Evolutionary conservation across 2,797 vertebrate genomes (phyloP), one percentile per base, ranked within the genome.

Genomic region (Gallinago stenura): DNA sequence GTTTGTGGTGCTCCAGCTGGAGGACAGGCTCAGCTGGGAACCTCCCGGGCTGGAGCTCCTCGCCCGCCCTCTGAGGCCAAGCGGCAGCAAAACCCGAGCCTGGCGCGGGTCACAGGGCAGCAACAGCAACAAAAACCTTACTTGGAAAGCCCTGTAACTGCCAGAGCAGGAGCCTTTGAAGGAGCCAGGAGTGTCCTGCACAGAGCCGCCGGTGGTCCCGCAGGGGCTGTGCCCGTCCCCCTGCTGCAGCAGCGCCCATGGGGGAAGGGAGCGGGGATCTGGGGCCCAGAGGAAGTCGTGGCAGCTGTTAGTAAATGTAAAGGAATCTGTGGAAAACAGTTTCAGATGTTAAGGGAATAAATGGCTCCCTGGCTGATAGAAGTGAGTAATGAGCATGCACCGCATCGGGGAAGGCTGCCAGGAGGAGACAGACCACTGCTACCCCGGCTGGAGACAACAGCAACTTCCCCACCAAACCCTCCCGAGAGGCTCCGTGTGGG

Each of bases 241-340:
- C 54, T 1, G 1, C 39, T 0, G 0, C 13, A 53, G 66, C 70
- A 39, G 88, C 50, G 12, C 33, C 56, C 46, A 0, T 1, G 2
- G 33, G 73, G 61, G 6, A 33, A 13, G 0, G 1, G 46, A 58
- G 46, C 8, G 0, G 35, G 39, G 45, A 5, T 45, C 77, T 8
- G 82, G 90, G 46, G 19, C 66, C 35, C 68, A 26, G 79, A 81
- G 89, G 79, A 72, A 93, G 53, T 19, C 6, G 3, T 2, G 5
- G 87, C 87, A 89, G 84, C 84, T 92, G 75, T 69, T 78, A 60
- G 72, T 35, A 81, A 96, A 93, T 12, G 82, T 78, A 75, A 81
- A 91, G 84, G 87, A 93, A 91, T 92, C 92, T 91, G 50, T n/a
- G 58, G 82, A 95, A 92, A 97, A 58, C 1, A 37, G 57, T 92